phyloP scores from a whole-genome alignment of 2,888 invertebrate species.

The Baccha elongata region DNA sequence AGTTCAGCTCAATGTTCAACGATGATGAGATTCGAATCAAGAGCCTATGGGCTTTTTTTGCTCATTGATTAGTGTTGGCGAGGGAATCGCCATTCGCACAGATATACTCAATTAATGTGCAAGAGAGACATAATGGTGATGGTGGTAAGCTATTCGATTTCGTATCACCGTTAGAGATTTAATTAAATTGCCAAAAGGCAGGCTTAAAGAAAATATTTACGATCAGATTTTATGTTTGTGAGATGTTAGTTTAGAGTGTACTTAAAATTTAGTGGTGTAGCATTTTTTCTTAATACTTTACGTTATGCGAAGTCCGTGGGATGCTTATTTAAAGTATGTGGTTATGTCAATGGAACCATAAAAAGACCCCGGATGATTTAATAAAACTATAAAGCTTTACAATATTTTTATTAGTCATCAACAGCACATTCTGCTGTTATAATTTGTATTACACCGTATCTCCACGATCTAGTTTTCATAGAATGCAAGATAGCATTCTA shows the following conservation, averaged over 20 bases:
- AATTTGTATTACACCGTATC: too few relatives aligned
- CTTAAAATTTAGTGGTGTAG: background rate
- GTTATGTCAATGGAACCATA: too few relatives aligned
- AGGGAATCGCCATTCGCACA: slow-evolving; percentile 1
- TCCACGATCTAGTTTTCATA: too few relatives aligned
- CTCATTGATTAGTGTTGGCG: slow-evolving; percentile 32
- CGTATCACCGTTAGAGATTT: slow-evolving; percentile 52
- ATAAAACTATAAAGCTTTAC: too few relatives aligned
- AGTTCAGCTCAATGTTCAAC: slow-evolving; percentile 7
- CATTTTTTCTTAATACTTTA: background rate
- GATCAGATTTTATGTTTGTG: slow-evolving; percentile 20
- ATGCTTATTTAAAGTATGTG: too few relatives aligned
- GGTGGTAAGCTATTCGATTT: slow-evolving; percentile 40
- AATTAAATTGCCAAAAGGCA: slow-evolving; percentile 40
- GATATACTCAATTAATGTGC: slow-evolving; percentile 51
- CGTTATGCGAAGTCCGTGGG: too few relatives aligned
- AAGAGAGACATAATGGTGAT: slow-evolving; percentile 43
- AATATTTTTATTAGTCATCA: too few relatives aligned
- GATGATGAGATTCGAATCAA: slow-evolving; percentile 56
- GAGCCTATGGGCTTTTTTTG: slow-evolving; percentile 40
- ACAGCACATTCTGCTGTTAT: too few relatives aligned
- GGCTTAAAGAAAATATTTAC: slow-evolving; percentile 14
- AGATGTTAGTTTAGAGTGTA: background rate
- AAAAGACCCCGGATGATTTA: too few relatives aligned
- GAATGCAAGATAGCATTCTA: too few relatives aligned